A percentile compares a stretch with the other conserved stretches of the same genome.
Conservation (phyloP, 2,113 vertebrate species). For the Lontra canadensis region DNA sequence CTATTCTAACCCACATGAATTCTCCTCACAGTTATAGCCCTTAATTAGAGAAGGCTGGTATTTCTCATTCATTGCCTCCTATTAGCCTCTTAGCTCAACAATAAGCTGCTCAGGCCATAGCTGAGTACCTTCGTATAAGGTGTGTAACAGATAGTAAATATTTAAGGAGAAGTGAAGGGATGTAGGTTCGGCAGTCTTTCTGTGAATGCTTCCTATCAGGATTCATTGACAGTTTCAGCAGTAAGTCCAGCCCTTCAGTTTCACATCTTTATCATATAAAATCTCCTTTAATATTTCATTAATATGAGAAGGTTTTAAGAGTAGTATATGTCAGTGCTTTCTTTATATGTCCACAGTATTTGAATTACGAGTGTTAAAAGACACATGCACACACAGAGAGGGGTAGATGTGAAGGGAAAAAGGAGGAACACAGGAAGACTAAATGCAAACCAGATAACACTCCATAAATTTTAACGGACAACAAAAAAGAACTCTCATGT, state of each 20-base stretch:
- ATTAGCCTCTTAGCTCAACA: neutral
- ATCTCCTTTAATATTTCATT: neutral
- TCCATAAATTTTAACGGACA: neutral
- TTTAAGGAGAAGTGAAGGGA: neutral
- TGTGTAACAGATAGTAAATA: neutral
- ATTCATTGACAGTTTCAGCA: neutral
- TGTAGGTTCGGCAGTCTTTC: neutral
- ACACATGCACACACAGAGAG: neutral
- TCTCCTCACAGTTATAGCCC: neutral
- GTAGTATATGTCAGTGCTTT: neutral
- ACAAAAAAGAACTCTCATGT: neutral
- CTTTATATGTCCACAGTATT: neutral
- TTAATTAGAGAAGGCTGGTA: neutral
- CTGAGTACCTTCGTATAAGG: neutral
- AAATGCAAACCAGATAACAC: neutral
- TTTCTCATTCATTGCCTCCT: neutral
- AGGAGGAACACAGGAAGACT: neutral
- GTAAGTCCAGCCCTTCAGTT: neutral
- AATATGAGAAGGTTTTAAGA: neutral
- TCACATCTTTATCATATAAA: neutral
- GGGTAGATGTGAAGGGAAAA: neutral
- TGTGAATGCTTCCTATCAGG: neutral
- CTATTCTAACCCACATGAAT: neutral
- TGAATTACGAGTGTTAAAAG: neutral
- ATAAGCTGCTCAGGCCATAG: neutral